Base-by-base conservation (phyloP, 1,140 invertebrate species). In the Papilio dardanus region DNA sequence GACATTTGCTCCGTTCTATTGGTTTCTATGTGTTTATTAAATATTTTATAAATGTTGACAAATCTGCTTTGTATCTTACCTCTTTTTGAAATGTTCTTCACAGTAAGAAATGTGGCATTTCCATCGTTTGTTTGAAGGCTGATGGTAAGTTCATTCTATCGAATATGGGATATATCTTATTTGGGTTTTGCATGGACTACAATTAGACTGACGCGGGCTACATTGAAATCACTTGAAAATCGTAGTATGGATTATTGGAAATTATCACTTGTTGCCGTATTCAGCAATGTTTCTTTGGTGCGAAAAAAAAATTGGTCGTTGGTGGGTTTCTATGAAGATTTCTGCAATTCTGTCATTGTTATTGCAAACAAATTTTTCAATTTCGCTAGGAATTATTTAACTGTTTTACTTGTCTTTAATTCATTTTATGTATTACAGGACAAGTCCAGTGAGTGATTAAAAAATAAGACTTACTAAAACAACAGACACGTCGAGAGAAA, bases 141-240 rank as follows among this genome's bases (percentile, higher is more conserved):
- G 8, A 79, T 79, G 86, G 86, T 87, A 86, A 87, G 86, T 87
- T 82, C 65, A 35, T 66, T 81, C 78, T 67, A 77, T 83, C 74
- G 81, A 81, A 82, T 69, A 73, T 76, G 78, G 80, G 74, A 76
- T 82, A 82, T 62, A 80, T 80, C 79, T 85, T 80, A 78, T 79
- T 75, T 77, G 74, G 76, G 81, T 77, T 68, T 74, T 85, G 85
- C 85, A 86, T 84, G 85, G 81, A 62, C 3, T 28, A 58, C 50
- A 19, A 50, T 19, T 62, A 62, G 21, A 28, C 24, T 14, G 54
- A 62, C 3, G 54, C 54, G 6, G 54, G 30, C 24, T 30, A 54
- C 24, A 5, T 62, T 62, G 54, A 28, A 62, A 54, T 62, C 30
- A 62, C 12, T 54, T 62, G 54, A 5, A 62, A 30, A 62, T 28